phyloP scores from a whole-genome alignment of 2,888 invertebrate genomes.

The Patella ulyssiponensis region DNA sequence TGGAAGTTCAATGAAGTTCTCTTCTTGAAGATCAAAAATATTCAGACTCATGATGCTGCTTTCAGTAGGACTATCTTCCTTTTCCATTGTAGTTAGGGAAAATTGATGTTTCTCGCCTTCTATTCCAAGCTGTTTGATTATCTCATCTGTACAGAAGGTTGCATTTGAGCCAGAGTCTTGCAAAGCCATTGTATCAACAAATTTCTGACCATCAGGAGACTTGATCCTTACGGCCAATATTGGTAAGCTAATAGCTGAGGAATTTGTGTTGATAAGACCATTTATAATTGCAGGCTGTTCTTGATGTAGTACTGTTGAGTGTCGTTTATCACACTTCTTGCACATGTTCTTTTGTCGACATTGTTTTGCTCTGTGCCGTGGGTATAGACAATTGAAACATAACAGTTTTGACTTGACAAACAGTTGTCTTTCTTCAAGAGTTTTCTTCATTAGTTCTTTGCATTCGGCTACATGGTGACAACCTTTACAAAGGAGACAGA shows the following conservation, averaged over 20 bases:
- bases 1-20: not conserved
- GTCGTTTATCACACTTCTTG: not conserved
- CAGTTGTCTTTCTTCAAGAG: not conserved
- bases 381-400: not conserved
- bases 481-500: not conserved
- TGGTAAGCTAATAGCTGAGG: conserved; percentile 8
- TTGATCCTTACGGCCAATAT: conserved; percentile 24
- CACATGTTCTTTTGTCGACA: not conserved
- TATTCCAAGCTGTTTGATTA: not conserved
- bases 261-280: not conserved
- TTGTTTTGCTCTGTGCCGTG: not conserved
- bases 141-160: conserved; percentile 7
- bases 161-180: conserved; percentile 23
- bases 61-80: not conserved
- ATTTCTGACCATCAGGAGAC: not conserved
- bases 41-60: not conserved
- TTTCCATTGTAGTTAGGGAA: conserved; percentile 18
- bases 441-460: not conserved
- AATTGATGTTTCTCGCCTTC: conserved; percentile 14
- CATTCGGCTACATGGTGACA: not conserved
- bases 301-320: not conserved
- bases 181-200: conserved; percentile 15
- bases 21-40: not conserved
- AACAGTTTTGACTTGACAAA: not conserved
- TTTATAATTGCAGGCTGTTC: not conserved